Conservation (phyloP, 1,140 invertebrate genomes). For the Ceratitis capitata region DNA sequence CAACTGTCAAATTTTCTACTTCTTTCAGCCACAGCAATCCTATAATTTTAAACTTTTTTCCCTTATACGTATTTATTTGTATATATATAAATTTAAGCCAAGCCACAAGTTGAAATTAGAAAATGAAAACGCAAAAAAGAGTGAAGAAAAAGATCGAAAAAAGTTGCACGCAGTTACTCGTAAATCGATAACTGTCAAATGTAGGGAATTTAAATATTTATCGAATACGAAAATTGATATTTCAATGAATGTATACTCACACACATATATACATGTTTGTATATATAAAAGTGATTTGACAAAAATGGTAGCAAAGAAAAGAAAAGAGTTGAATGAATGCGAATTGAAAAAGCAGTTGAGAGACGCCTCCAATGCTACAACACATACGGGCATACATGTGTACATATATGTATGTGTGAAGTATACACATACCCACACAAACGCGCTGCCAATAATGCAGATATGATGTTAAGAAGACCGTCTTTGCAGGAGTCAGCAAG, state of each 20-base stretch:
- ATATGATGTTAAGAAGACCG: background rate
- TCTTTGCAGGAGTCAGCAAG: background rate
- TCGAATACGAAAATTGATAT: conserved; percentile 38
- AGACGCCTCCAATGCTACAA: background rate
- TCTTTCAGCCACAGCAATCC: background rate
- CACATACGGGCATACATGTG: background rate
- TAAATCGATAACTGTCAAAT: conserved; percentile 41
- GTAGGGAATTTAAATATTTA: conserved; percentile 40
- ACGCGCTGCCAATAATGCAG: background rate
- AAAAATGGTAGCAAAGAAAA: background rate
- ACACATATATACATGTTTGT: background rate
- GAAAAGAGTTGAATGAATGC: conserved; percentile 10
- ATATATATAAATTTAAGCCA: no score
- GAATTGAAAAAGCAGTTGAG: conserved; percentile 21
- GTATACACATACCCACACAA: background rate
- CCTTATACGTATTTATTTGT: background rate
- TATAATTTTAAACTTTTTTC: background rate
- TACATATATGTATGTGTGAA: background rate
- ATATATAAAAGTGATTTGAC: background rate
- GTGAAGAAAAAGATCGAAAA: background rate
- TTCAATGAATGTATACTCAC: background rate
- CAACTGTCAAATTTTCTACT: background rate
- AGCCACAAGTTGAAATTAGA: background rate
- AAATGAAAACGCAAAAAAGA: background rate
- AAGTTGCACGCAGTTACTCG: background rate